Evolutionary conservation across 1,140 invertebrate species (phyloP).

Genomic region (Polyergus mexicanus): DNA sequence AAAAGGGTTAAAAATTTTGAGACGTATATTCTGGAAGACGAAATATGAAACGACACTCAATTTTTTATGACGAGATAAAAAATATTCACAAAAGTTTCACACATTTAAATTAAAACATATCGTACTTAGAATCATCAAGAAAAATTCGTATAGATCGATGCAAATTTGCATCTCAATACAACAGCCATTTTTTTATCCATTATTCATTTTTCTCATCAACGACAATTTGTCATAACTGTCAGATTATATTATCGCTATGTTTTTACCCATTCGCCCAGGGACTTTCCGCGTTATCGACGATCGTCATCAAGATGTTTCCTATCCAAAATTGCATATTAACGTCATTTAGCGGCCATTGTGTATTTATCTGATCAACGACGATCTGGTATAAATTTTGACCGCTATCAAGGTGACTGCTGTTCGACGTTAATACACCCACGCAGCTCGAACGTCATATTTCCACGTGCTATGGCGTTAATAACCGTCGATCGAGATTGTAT

Average conservation of each 20-base stretch:
- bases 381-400: constrained; percentile 8
- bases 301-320: neutral
- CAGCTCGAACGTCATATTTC: neutral
- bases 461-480: neutral
- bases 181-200: constrained; percentile 5
- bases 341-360: neutral
- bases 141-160: neutral
- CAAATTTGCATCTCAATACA: neutral
- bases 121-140: neutral
- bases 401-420: constrained; percentile 32
- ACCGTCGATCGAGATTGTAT: constrained; percentile 17
- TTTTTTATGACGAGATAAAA: constrained; percentile 1
- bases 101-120: neutral
- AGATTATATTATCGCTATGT: neutral
- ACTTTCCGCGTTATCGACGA: neutral
- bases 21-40: neutral
- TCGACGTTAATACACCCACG: constrained; percentile 5
- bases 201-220: neutral
- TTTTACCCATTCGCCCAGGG: neutral
- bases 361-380: constrained; percentile 9
- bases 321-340: constrained; percentile 10
- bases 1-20: neutral
- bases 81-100: neutral
- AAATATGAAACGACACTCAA: neutral
- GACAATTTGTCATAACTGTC: constrained; percentile 1